Conservation (phyloP, 2,888 invertebrate genomes). For the Acleris sparsana region DNA sequence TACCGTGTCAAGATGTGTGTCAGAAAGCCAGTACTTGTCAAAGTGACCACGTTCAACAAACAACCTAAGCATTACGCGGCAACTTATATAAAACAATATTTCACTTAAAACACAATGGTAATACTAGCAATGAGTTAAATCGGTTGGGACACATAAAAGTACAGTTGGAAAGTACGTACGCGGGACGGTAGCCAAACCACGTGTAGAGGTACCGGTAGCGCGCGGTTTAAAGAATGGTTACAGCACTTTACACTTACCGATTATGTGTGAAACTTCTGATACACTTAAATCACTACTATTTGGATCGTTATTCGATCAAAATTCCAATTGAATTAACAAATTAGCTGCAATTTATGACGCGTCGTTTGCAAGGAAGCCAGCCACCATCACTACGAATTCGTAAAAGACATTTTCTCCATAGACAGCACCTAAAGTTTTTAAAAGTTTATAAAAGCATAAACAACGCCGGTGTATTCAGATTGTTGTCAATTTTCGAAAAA, state of each 20-base stretch:
- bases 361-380: slow-evolving; percentile 82
- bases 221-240: slow-evolving; percentile 65
- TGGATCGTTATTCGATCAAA: slow-evolving; percentile 68
- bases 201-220: slow-evolving; percentile 79
- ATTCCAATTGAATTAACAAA: slow-evolving; percentile 67
- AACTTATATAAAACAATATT: slow-evolving; percentile 53
- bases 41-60: slow-evolving; percentile 78
- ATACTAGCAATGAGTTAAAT: slow-evolving; percentile 48
- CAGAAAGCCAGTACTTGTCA: slow-evolving; percentile 71
- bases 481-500: slow-evolving; percentile 15
- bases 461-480: slow-evolving; percentile 25
- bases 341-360: slow-evolving; percentile 76
- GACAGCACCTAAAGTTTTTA: slow-evolving; percentile 70
- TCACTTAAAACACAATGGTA: slow-evolving; percentile 49
- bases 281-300: slow-evolving; percentile 77
- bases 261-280: slow-evolving; percentile 76
- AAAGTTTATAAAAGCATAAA: slow-evolving; percentile 38
- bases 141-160: slow-evolving; percentile 54
- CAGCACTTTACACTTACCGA: slow-evolving; percentile 77
- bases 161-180: slow-evolving; percentile 62
- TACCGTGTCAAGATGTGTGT: slow-evolving; percentile 65
- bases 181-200: slow-evolving; percentile 72
- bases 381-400: slow-evolving; percentile 83
- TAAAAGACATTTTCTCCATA: slow-evolving; percentile 82
- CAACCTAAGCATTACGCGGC: slow-evolving; percentile 65